A percentile compares a stretch with the other conserved stretches of the same genome.
Conservation (phyloP, 2,888 invertebrate species). For the Kryphioiulus occultus region DNA sequence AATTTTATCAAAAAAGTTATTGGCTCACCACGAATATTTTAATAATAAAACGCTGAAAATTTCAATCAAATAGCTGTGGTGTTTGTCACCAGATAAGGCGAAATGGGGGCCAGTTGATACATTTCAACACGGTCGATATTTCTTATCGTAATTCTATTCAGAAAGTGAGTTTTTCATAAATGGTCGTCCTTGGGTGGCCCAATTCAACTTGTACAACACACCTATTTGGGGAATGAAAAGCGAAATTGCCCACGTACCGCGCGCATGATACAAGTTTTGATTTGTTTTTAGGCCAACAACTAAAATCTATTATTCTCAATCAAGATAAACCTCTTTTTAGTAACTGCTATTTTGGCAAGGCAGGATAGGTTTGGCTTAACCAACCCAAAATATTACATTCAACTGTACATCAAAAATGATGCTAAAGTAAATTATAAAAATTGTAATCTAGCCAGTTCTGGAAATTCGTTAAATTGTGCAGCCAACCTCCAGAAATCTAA, state of each 20-base stretch:
- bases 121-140: constrained; percentile 23
- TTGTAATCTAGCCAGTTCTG: background rate
- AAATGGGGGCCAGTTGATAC: background rate
- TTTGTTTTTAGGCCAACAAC: constrained; percentile 13
- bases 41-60: background rate
- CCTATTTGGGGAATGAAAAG: constrained; percentile 1
- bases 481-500: too few relatives aligned
- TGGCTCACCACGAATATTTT: background rate
- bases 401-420: background rate
- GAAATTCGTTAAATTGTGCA: background rate
- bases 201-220: background rate
- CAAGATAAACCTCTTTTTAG: constrained; percentile 25
- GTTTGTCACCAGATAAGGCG: background rate
- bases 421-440: background rate
- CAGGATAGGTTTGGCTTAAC: background rate
- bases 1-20: background rate
- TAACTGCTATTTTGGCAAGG: background rate
- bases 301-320: background rate
- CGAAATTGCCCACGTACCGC: constrained; percentile 31
- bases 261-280: background rate
- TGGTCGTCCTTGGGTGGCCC: constrained; percentile 35
- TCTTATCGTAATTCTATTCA: constrained; percentile 14
- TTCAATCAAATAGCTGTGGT: background rate
- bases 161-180: background rate
- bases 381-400: background rate